These are phyloP conservation scores for chimpanzee (Pan troglodytes) DNA, from an alignment of 2,113 vertebrate species.

Conservation along the genomic window DNA sequence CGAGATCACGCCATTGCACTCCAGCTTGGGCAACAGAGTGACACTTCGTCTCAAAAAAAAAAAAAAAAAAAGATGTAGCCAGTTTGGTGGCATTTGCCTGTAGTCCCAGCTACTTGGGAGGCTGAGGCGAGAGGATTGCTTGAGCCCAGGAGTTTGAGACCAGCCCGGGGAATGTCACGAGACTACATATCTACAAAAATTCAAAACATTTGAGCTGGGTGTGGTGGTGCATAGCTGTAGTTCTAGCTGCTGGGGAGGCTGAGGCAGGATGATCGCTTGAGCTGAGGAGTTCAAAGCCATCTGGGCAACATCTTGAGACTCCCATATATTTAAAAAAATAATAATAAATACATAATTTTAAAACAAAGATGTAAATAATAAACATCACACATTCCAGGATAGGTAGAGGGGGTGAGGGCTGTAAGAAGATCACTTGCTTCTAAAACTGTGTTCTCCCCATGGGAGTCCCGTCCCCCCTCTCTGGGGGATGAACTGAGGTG, in stretches of 20 bases:
- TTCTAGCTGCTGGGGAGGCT: neutral
- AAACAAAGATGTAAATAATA: neutral
- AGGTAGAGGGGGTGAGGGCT: neutral
- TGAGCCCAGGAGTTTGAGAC: too few relatives aligned
- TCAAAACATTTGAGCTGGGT: neutral
- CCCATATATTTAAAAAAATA: neutral
- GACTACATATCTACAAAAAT: too few relatives aligned
- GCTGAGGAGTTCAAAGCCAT: neutral
- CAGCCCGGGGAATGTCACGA: too few relatives aligned
- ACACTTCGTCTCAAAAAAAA: too few relatives aligned
- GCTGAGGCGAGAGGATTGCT: too few relatives aligned
- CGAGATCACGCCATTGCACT: too few relatives aligned
- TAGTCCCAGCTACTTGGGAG: too few relatives aligned
- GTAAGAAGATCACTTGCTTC: neutral
- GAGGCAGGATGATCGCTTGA: neutral
- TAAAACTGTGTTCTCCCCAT: neutral
- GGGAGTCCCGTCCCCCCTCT: fast-evolving
- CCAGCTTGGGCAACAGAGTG: too few relatives aligned
- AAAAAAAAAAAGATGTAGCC: too few relatives aligned
- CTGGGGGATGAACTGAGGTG: neutral
- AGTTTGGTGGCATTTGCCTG: too few relatives aligned
- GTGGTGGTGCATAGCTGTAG: neutral
- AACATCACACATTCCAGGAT: neutral
- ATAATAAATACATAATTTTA: neutral
- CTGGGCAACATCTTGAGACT: neutral